Evolutionary conservation across 2,888 invertebrate genomes (phyloP).

Genomic region (Julus scandinavius): DNA sequence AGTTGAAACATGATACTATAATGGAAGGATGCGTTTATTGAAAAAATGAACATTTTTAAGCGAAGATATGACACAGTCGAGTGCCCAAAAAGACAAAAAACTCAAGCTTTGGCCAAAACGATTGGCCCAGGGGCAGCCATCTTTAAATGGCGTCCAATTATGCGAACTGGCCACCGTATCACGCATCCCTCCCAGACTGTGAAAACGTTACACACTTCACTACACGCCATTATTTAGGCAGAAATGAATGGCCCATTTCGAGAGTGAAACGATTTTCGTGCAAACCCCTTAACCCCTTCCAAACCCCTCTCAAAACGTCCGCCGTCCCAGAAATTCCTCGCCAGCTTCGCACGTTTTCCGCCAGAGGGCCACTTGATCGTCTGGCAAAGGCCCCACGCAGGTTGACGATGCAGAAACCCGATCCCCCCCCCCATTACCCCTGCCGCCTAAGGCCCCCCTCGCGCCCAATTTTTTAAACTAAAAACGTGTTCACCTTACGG

Average conservation of each 20-base stretch:
- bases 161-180: background rate
- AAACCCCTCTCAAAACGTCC: background rate
- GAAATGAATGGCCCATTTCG: constrained; percentile 26
- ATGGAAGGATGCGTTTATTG: background rate
- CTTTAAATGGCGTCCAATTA: constrained; percentile 18
- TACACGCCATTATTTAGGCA: background rate
- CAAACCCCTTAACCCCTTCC: background rate
- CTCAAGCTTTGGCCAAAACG: background rate
- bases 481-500: constrained; percentile 23
- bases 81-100: background rate
- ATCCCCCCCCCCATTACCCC: background rate
- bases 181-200: constrained; percentile 33
- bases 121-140: background rate
- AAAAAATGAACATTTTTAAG: background rate
- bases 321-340: background rate
- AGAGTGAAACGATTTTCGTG: background rate
- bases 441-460: constrained; percentile 2
- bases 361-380: background rate
- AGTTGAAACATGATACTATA: no score
- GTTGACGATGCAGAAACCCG: background rate
- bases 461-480: constrained; percentile 26
- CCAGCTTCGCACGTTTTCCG: background rate
- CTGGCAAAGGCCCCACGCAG: background rate
- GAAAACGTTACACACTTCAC: constrained; percentile 26
- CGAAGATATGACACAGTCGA: background rate